Evolutionary conservation across 2,888 invertebrate genomes (phyloP).

Genomic region (Tenthredo mesomela): DNA sequence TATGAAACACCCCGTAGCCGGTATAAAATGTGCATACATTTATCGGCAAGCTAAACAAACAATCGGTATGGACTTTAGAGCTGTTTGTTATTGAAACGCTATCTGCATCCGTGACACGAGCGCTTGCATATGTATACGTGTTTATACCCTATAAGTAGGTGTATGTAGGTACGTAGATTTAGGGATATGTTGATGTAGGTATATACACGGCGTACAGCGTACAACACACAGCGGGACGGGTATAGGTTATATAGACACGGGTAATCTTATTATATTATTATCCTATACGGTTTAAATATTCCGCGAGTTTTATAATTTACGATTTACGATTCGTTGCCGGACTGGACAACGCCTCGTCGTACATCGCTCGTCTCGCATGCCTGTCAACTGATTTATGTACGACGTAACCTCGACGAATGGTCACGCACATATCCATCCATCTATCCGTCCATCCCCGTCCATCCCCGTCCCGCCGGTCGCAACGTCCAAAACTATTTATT

Average conservation of each 20-base stretch:
- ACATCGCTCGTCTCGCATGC: conserved; percentile 57
- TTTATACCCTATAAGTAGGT: not conserved
- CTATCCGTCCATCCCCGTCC: conserved; percentile 64
- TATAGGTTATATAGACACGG: not conserved
- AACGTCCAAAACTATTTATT: conserved; percentile 60
- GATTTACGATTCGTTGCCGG: conserved; percentile 46
- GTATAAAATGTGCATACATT: conserved; percentile 32
- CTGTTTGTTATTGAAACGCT: conserved; percentile 41
- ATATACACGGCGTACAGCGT: not conserved
- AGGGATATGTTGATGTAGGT: not conserved
- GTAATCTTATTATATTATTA: conserved; percentile 34
- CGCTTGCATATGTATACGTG: conserved; percentile 28
- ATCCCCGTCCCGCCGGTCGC: conserved; percentile 64
- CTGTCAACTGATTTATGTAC: conserved; percentile 75
- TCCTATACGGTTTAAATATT: conserved; percentile 23
- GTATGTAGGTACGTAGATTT: not conserved
- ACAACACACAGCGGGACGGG: conserved; percentile 5
- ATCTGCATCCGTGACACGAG: conserved; percentile 30
- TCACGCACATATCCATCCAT: conserved; percentile 62
- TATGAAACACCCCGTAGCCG: not conserved
- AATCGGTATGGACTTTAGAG: conserved; percentile 46
- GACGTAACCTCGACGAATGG: conserved; percentile 77
- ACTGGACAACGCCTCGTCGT: conserved; percentile 27
- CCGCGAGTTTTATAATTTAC: conserved; percentile 45
- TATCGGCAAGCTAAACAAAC: conserved; percentile 49